Percentiles rank a stretch among this genome's conserved stretches.
These are phyloP conservation scores for Neocrepidodera transversa DNA, from an alignment of 2,888 invertebrate species.

Conservation along the genomic window DNA sequence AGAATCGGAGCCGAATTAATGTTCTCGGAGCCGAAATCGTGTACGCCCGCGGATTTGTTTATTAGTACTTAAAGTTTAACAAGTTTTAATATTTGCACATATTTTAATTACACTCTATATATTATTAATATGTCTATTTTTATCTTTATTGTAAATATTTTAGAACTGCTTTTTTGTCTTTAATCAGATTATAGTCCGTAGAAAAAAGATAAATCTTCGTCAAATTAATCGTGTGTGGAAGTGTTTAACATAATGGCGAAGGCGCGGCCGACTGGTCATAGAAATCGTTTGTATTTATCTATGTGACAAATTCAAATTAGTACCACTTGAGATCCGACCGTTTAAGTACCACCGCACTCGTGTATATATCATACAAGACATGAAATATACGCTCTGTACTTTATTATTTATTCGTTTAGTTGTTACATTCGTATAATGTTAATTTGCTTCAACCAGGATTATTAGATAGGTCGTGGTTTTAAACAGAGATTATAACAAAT, in stretches of 20 bases:
- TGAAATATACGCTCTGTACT: slow-evolving; percentile 17
- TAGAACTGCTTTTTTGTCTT: too few species aligned
- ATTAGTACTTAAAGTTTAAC: too few species aligned
- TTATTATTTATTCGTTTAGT: background rate
- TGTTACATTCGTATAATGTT: background rate
- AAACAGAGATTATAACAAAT: too few species aligned
- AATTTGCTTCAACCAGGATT: background rate
- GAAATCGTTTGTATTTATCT: slow-evolving; percentile 18
- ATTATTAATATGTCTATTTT: too few species aligned
- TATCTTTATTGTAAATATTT: too few species aligned
- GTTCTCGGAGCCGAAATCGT: too few species aligned
- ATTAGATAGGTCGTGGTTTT: background rate
- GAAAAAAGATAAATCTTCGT: slow-evolving; percentile 5
- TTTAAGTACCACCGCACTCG: slow-evolving; percentile 11
- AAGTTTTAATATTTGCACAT: too few species aligned
- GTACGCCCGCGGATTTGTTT: too few species aligned
- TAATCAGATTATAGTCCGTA: too few species aligned
- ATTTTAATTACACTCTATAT: too few species aligned
- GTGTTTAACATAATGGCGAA: slow-evolving; percentile 22
- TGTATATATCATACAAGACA: slow-evolving; percentile 7
- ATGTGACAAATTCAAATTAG: slow-evolving; percentile 23
- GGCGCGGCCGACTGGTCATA: slow-evolving; percentile 12
- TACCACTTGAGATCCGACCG: slow-evolving; percentile 6
- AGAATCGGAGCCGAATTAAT: too few species aligned
- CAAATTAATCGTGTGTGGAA: slow-evolving; percentile 3